Conservation (phyloP, 92 coral and sea anemone species). For the Paramuricea clavata region DNA sequence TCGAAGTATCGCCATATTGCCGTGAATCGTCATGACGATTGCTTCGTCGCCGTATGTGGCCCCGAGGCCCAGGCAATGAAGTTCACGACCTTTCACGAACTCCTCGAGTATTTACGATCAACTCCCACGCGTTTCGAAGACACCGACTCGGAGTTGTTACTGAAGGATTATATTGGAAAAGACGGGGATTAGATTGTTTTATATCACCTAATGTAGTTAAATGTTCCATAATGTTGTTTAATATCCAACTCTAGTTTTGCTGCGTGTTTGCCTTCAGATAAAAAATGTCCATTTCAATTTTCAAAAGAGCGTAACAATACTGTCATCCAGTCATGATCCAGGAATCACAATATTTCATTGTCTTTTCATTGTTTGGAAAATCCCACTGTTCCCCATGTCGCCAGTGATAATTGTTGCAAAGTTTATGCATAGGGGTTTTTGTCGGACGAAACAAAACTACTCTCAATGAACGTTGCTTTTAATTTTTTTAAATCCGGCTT, state of each 20-base stretch:
- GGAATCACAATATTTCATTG: too few species aligned
- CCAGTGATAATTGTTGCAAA: too few species aligned
- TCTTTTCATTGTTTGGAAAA: too few species aligned
- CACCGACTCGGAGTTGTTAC: not conserved
- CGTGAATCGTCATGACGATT: conserved; percentile 70
- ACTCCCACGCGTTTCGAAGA: conserved; percentile 73
- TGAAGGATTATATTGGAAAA: conserved; percentile 9
- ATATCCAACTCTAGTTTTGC: not conserved
- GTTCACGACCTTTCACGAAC: conserved; percentile 75
- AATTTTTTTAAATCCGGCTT: too few species aligned
- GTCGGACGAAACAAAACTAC: too few species aligned
- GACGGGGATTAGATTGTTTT: not conserved
- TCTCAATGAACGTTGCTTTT: too few species aligned
- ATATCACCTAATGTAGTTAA: not conserved
- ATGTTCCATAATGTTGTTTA: not conserved
- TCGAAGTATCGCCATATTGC: conserved; percentile 83
- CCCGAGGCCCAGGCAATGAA: conserved; percentile 65
- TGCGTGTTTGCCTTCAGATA: not conserved
- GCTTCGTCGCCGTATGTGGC: conserved; percentile 78
- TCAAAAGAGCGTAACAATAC: too few species aligned
- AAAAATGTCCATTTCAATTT: not conserved
- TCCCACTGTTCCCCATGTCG: too few species aligned
- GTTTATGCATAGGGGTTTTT: too few species aligned
- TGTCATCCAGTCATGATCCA: too few species aligned
- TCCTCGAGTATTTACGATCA: conserved; percentile 80